Evolutionary conservation across 2,888 invertebrate genomes (phyloP).

Genomic region (Ormyrus nitidulus): DNA sequence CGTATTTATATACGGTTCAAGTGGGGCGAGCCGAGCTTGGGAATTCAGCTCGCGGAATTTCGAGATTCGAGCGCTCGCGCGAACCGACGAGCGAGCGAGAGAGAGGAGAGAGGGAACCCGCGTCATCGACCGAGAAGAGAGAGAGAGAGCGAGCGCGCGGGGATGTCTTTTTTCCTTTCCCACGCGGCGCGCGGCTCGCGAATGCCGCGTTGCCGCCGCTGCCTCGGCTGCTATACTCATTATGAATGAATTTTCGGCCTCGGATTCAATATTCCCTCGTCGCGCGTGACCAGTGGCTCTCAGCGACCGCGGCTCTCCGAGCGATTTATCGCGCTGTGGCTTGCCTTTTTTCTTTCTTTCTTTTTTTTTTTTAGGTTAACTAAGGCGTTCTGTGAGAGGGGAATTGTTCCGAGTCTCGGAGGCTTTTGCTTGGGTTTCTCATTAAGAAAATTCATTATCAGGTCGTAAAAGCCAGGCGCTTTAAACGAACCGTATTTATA

Average conservation of each 20-base stretch:
- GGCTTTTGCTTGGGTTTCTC: too few relatives aligned
- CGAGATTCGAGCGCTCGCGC: constrained; percentile 39
- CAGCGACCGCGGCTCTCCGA: neutral
- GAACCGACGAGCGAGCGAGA: neutral
- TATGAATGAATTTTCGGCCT: constrained; percentile 57
- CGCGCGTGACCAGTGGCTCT: constrained; percentile 52
- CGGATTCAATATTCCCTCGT: constrained; percentile 46
- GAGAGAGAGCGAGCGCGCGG: neutral
- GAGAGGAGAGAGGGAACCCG: neutral
- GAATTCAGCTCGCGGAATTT: constrained; percentile 53
- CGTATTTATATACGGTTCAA: constrained; percentile 14
- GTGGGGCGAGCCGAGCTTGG: constrained; percentile 24
- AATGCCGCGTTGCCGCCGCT: constrained; percentile 1
- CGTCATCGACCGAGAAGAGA: constrained; percentile 45
- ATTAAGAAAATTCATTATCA: too few relatives aligned
- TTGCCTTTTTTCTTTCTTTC: constrained; percentile 18
- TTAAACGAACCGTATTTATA: too few relatives aligned
- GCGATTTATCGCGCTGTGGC: neutral
- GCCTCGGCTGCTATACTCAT: constrained; percentile 36
- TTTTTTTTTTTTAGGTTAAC: neutral
- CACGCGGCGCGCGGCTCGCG: constrained; percentile 41
- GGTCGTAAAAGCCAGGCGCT: too few relatives aligned
- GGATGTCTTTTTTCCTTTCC: constrained; percentile 56
- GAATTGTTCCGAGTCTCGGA: too few relatives aligned
- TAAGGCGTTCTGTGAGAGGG: too few relatives aligned